These are phyloP conservation scores for Prunella fulvescens DNA, from an alignment of 2,113 vertebrate genomes.

Conservation along the genomic window DNA sequence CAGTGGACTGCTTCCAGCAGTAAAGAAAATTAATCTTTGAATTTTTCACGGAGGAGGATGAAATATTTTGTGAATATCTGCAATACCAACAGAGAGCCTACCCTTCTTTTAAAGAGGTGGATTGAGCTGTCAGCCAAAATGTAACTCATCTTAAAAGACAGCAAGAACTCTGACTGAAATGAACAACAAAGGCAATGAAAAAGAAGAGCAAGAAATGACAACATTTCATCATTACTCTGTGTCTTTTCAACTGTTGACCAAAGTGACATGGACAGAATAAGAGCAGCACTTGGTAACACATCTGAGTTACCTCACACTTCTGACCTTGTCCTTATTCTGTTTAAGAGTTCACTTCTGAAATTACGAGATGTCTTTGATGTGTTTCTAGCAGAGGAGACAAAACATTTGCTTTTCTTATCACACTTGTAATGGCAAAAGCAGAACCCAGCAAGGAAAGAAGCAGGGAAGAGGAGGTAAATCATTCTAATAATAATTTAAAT, in stretches of 20 bases:
- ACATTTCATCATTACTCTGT: neutral
- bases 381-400: neutral
- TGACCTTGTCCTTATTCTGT: neutral
- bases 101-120: neutral
- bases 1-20: neutral
- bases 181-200: neutral
- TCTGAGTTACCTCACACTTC: neutral
- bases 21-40: neutral
- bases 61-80: neutral
- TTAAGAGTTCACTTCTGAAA: neutral
- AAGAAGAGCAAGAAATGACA: accelerated
- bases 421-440: neutral
- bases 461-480: neutral
- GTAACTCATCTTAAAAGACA: neutral
- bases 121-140: neutral
- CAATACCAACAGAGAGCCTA: neutral
- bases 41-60: neutral
- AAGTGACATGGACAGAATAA: neutral
- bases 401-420: neutral
- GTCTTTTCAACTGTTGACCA: neutral
- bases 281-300: neutral
- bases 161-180: neutral
- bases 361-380: neutral
- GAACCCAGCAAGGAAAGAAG: neutral
- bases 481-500: neutral